Base-by-base conservation (phyloP, 2,888 invertebrate species). In the Drosophila affinis region DNA sequence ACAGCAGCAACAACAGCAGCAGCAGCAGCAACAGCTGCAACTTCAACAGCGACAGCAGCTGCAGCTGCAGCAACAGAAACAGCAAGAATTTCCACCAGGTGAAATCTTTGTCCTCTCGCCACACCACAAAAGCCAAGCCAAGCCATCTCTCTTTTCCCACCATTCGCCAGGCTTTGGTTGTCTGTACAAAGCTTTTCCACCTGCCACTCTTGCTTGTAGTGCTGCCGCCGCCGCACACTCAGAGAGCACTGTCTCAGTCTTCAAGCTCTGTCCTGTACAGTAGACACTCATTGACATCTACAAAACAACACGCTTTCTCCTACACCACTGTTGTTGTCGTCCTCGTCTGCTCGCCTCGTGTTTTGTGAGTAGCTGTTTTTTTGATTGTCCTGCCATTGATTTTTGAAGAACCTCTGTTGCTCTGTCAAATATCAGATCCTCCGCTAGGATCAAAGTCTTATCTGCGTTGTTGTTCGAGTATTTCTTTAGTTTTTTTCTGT, bases 121-220 rank as follows among this genome's bases (percentile, higher is more conserved):
- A n/a, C 32, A 14, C 58, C 44, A 62, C 39, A 52, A 55, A 69
- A 53, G 47, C 57, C 65, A 27, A 29, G 29, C 27, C 24, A 24
- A 21, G 21, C 21, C 29, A 55, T 49, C 39, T 57, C 14, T 39
- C 14, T 51, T 67, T 67, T 58, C 45, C 76, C 46, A 73, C 64
- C 39, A 39, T 39, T 39, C 1, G 39, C 67, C 64, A 70, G 63
- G 87, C 87, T 83, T 87, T 83, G 87, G 73, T 78, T 62, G 39
- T 39, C 63, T 81, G 87, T 81, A 80, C 84, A 87, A 78, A 81
- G 87, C 76, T 81, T 81, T 27, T 55, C 51, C 55, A 45, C 65
- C 54, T 27, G 51, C 61, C 71, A 63, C 70, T 72, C 63, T 59
- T 76, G 81, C 81, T 87, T 83, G 64, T 86, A 77, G 62, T 75